Evolutionary conservation across 2,113 vertebrate species (phyloP).

Genomic region (Mixornis gularis): DNA sequence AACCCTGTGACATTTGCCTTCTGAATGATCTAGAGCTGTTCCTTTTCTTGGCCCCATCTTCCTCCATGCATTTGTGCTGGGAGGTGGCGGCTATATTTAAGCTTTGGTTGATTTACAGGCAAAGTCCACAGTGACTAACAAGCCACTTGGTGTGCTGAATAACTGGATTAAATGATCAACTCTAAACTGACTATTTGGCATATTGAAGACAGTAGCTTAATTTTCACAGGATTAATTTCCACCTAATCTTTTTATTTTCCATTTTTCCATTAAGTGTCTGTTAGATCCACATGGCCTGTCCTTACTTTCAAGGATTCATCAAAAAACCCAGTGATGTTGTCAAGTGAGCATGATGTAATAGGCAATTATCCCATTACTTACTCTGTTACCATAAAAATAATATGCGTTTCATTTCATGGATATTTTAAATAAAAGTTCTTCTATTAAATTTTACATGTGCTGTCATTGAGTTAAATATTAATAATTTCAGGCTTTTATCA

Average conservation of each 20-base stretch:
- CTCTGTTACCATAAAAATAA: neutral
- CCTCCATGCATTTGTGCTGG: neutral
- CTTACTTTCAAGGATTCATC: neutral
- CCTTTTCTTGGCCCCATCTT: neutral
- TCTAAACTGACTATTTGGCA: neutral
- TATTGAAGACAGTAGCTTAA: neutral
- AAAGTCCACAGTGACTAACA: neutral
- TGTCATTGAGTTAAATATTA: neutral
- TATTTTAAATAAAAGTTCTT: neutral
- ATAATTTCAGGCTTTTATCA: neutral
- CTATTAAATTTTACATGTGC: neutral
- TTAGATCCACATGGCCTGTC: neutral
- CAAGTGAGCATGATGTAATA: neutral
- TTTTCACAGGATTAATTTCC: neutral
- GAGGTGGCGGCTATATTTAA: neutral
- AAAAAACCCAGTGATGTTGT: neutral
- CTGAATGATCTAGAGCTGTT: neutral
- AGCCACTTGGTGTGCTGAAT: neutral
- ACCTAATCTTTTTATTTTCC: neutral
- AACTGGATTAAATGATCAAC: neutral
- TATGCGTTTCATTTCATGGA: neutral
- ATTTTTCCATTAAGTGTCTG: neutral
- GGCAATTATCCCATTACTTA: neutral
- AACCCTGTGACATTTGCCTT: neutral
- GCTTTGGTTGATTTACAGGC: neutral